phyloP scores from a whole-genome alignment of 2,797 vertebrate species.

The Pantherophis alleghaniensis region DNA sequence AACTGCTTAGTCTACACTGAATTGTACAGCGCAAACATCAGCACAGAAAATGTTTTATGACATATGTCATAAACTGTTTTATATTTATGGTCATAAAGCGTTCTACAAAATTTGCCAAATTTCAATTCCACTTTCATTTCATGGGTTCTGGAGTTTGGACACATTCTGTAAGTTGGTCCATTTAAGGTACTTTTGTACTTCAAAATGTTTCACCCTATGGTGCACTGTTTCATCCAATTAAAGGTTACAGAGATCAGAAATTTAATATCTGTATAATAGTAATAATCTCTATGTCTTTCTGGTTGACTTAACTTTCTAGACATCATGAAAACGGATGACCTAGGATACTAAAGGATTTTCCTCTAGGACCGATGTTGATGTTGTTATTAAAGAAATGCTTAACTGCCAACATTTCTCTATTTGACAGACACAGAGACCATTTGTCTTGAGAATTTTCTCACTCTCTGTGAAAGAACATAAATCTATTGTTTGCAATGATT shows the following conservation, averaged over 20 bases:
- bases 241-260: neutral
- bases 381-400: constrained; percentile 20
- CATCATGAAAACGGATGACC: constrained; percentile 11
- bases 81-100: neutral
- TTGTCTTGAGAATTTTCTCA: constrained; percentile 6
- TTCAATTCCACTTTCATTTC: neutral
- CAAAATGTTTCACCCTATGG: neutral
- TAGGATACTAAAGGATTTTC: constrained; percentile 1
- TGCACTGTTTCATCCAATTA: neutral
- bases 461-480: neutral
- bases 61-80: neutral
- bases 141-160: neutral
- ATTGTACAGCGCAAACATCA: neutral
- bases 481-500: constrained; percentile 6
- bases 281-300: neutral
- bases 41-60: neutral
- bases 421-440: constrained; percentile 13
- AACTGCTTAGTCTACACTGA: neutral
- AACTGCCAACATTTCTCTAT: neutral
- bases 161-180: neutral
- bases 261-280: neutral
- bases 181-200: neutral
- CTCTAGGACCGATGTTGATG: constrained; percentile 2
- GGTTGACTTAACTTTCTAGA: constrained; percentile 7
- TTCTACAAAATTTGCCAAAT: neutral